Evolutionary conservation across 1,140 invertebrate genomes (phyloP).

Genomic region (Phenacoccus solenopsis): DNA sequence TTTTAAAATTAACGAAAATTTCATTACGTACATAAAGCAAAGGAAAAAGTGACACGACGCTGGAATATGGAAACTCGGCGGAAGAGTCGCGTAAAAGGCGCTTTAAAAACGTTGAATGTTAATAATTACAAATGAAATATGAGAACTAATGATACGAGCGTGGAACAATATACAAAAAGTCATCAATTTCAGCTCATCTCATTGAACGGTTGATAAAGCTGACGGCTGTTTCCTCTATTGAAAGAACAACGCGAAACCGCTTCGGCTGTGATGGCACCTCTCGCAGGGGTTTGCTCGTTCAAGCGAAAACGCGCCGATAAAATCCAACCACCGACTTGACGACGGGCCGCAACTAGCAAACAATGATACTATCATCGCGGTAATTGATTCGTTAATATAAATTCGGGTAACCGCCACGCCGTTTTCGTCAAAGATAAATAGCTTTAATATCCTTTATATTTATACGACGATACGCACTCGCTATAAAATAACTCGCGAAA

Average conservation of each 20-base stretch:
- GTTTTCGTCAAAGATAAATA: background rate
- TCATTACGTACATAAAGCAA: too few species aligned
- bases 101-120: background rate
- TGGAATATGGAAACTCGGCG: background rate
- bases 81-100: background rate
- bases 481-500: background rate
- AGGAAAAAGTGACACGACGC: too few species aligned
- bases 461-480: background rate
- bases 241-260: slow-evolving; percentile 1
- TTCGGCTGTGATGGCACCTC: background rate
- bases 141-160: background rate
- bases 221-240: slow-evolving; percentile 1
- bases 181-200: slow-evolving; percentile 1
- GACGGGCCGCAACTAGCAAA: background rate
- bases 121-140: slow-evolving; percentile 4
- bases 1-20: too few species aligned
- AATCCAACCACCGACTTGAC: background rate
- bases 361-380: background rate
- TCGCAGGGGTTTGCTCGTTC: background rate
- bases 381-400: slow-evolving; percentile 3
- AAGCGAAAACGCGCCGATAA: background rate
- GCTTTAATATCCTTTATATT: background rate
- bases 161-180: slow-evolving; percentile 3
- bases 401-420: background rate
- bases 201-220: background rate